Evolutionary conservation across 2,888 invertebrate genomes (phyloP).

Genomic region (Eretmocerus hayati): DNA sequence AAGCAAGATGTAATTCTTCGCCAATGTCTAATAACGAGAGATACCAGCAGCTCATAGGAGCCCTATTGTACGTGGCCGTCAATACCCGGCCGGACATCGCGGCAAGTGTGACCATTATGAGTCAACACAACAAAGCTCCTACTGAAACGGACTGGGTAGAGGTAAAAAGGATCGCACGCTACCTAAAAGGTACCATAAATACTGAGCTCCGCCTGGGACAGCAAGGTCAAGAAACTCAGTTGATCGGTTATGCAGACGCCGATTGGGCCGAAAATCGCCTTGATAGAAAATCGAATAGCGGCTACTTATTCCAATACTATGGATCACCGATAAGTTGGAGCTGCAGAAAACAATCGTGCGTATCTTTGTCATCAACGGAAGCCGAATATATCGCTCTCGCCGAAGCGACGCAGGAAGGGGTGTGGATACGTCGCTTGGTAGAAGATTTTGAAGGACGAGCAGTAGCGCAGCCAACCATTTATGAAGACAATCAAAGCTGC

Average conservation of each 20-base stretch:
- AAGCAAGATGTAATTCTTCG: not conserved
- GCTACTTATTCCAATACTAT: slow-evolving; percentile 26
- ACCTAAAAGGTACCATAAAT: slow-evolving; percentile 25
- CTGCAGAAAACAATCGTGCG: slow-evolving; percentile 29
- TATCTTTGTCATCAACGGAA: slow-evolving; percentile 26
- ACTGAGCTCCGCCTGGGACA: slow-evolving; percentile 17
- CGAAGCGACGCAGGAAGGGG: slow-evolving; percentile 27
- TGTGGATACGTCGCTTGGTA: slow-evolving; percentile 23
- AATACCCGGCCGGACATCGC: slow-evolving; percentile 30
- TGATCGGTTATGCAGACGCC: slow-evolving; percentile 34
- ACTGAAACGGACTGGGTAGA: slow-evolving; percentile 29
- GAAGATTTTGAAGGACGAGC: slow-evolving; percentile 18
- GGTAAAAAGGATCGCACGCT: slow-evolving; percentile 28
- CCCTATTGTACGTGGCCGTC: slow-evolving; percentile 24
- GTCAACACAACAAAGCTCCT: slow-evolving; percentile 29
- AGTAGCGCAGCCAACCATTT: slow-evolving; percentile 20
- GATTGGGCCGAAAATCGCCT: slow-evolving; percentile 33
- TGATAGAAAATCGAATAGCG: slow-evolving; percentile 34
- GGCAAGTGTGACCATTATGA: slow-evolving; percentile 27
- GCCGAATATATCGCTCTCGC: slow-evolving; percentile 27
- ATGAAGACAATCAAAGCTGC: slow-evolving; percentile 31
- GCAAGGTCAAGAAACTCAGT: not conserved
- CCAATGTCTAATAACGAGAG: slow-evolving; percentile 10
- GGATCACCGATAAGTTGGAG: slow-evolving; percentile 30
- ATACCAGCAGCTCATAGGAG: slow-evolving; percentile 25